Evolutionary conservation across 2,797 vertebrate genomes (phyloP), one percentile per base, ranked within the genome.

Genomic region (Sebastes variabilis): DNA sequence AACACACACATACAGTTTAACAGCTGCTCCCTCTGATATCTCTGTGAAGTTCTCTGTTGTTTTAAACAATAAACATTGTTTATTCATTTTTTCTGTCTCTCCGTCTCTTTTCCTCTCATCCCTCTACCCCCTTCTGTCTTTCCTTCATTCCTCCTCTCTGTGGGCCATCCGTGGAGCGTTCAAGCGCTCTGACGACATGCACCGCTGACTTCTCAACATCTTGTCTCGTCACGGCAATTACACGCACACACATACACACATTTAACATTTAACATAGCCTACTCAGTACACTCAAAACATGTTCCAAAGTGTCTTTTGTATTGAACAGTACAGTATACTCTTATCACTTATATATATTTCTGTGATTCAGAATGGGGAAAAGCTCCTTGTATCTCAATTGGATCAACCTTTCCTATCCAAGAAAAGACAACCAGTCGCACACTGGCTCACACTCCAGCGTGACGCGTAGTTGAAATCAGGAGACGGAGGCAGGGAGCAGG

Each of bases 151-250:
- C 82, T 81, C 85, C 93, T 95, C 96, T 96, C 95, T 89, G 94
- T 70, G 94, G 95, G 94, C 95, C 92, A 84, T 94, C 94, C 92
- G 71, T 83, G 92, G 92, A 93, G 95, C 94, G 86, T 95, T 96
- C 93, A 95, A 91, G 94, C 94, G 85, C 91, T 94, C 92, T 87
- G 89, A 85, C 87, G 89, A 90, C 93, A 95, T 88, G 95, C 95
- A 92, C 88, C 77, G 82, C 92, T 92, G 94, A 93, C 81, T 91
- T 92, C 93, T 95, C 95, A 95, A 96, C 95, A 96, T 96, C 95
- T 96, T 96, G 95, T 95, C 94, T 93, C 93, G 95, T 96, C 95
- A 96, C 94, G 95, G 92, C 96, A 96, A 96, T 96, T 96, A 96
- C 95, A 94, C 95, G 94, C 92, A 93, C 91, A 84, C 90, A 66